phyloP scores from a whole-genome alignment of 2,888 invertebrate species.

The Siphonodentalium dalli region DNA sequence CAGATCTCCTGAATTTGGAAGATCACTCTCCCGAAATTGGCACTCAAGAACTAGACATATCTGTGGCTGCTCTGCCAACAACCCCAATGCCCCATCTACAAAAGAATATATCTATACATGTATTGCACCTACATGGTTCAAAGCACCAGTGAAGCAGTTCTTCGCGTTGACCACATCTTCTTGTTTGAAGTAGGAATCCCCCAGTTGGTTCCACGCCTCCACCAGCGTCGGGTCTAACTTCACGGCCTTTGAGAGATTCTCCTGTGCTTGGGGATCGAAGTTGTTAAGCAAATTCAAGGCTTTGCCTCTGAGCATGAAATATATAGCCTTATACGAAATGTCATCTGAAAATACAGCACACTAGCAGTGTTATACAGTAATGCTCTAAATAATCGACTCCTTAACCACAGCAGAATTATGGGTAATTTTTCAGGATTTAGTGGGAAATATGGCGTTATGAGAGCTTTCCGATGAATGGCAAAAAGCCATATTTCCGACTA shows the following conservation, averaged over 20 bases:
- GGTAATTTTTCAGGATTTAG: too few species aligned
- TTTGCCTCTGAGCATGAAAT: constrained; percentile 74
- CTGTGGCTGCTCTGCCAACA: too few species aligned
- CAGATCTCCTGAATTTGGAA: too few species aligned
- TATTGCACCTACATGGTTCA: constrained; percentile 58
- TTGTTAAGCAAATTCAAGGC: constrained; percentile 76
- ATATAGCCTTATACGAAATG: constrained; percentile 56
- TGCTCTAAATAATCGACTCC: too few species aligned
- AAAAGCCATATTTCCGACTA: too few species aligned
- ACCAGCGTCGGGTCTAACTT: constrained; percentile 82
- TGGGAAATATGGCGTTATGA: too few species aligned
- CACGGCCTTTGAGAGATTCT: constrained; percentile 80
- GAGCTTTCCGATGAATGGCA: too few species aligned
- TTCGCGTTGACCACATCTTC: constrained; percentile 81
- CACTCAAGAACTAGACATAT: too few species aligned
- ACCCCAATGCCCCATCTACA: too few species aligned
- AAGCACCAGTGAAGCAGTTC: constrained; percentile 80
- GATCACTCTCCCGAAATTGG: neutral
- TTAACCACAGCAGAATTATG: too few species aligned
- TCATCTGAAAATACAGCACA: constrained; percentile 46
- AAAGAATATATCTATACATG: too few species aligned
- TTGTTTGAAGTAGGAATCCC: constrained; percentile 88
- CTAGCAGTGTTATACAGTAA: too few species aligned
- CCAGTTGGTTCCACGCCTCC: constrained; percentile 88
- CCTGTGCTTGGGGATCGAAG: constrained; percentile 76